phyloP scores from a whole-genome alignment of 2,113 vertebrate species.

The Callipepla squamata region DNA sequence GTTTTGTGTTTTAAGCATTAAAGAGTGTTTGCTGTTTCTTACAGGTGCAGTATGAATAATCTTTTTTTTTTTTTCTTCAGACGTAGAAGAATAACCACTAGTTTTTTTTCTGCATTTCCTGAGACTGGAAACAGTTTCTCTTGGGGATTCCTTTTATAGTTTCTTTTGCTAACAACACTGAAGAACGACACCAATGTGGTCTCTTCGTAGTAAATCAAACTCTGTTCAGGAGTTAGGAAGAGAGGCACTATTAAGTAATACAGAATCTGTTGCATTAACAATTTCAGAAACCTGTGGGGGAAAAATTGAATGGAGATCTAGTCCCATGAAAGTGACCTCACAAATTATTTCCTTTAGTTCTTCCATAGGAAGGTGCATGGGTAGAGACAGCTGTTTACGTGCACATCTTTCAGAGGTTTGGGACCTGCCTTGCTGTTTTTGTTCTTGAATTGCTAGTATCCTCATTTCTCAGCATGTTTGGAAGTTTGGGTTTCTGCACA shows the following conservation, averaged over 20 bases:
- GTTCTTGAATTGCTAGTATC: neutral
- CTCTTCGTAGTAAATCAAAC: constrained; percentile 77
- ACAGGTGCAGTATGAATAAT: constrained; percentile 71
- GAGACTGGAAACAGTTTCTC: constrained; percentile 78
- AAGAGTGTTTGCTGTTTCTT: constrained; percentile 10
- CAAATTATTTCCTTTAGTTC: neutral
- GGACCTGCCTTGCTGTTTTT: neutral
- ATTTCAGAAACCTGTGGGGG: neutral
- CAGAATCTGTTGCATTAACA: constrained; percentile 29
- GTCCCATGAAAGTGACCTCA: neutral
- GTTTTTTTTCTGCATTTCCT: constrained; percentile 71
- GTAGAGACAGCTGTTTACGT: neutral
- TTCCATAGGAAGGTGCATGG: neutral
- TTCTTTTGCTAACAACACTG: constrained; percentile 75
- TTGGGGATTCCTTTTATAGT: constrained; percentile 81
- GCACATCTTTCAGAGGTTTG: neutral
- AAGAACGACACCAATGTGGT: constrained; percentile 73
- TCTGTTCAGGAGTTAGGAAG: constrained; percentile 63
- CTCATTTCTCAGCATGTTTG: neutral
- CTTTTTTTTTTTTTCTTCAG: constrained; percentile 25
- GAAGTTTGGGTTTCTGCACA: neutral
- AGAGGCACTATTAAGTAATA: constrained; percentile 64
- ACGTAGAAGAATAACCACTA: constrained; percentile 65
- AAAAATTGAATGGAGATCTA: neutral
- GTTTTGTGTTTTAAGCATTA: constrained; percentile 48